A percentile compares a stretch with the other conserved stretches of the same genome.
Evolutionary conservation across 2,888 invertebrate species (phyloP).

Genomic region (Monoplex corrugatus): DNA sequence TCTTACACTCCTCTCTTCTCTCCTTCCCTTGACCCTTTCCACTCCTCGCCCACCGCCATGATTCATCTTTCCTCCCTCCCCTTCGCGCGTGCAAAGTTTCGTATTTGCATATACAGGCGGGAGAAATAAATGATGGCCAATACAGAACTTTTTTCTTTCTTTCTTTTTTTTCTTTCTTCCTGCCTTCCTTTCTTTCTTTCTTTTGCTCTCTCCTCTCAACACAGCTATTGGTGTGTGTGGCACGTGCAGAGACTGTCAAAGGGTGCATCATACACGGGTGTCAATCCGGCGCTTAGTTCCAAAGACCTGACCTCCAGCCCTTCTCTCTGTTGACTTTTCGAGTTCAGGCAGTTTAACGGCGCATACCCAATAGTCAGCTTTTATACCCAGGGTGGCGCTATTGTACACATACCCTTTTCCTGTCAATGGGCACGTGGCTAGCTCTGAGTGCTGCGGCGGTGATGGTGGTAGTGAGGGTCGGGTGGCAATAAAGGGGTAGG

Average conservation of each 20-base stretch:
- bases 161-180: too few relatives aligned
- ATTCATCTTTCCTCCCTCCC: too few relatives aligned
- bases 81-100: too few relatives aligned
- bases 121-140: too few relatives aligned
- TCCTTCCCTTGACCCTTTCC: too few relatives aligned
- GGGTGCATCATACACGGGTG: conserved; percentile 36
- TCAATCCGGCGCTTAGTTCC: conserved; percentile 1
- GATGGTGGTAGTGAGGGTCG: neutral
- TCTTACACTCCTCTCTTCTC: too few relatives aligned
- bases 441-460: neutral
- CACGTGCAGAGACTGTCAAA: neutral
- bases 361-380: neutral
- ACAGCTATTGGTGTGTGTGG: neutral
- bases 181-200: too few relatives aligned
- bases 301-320: neutral
- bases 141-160: too few relatives aligned
- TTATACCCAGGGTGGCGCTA: neutral
- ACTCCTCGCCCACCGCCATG: too few relatives aligned
- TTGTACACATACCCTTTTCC: conserved; percentile 11
- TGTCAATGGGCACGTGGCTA: neutral
- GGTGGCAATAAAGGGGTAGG: neutral
- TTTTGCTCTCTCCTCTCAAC: too few relatives aligned
- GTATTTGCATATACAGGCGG: too few relatives aligned
- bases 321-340: conserved; percentile 35
- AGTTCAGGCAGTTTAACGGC: conserved; percentile 15